A percentile compares a stretch with the other conserved stretches of the same genome.
Conservation (phyloP, 92 coral and sea anemone genomes). For the Porites rus region DNA sequence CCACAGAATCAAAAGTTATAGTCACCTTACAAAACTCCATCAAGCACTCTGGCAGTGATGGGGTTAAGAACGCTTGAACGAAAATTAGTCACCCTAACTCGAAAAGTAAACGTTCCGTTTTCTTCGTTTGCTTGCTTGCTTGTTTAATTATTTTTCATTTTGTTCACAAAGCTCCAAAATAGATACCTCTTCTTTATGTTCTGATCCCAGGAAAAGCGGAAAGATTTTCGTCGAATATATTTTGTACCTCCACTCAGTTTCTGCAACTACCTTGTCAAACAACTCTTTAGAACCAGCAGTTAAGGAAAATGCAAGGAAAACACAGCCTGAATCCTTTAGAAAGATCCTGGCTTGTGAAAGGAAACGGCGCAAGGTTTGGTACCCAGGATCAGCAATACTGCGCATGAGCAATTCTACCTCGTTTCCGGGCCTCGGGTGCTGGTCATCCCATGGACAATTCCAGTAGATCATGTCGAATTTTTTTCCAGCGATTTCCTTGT, state of each 20-base stretch:
- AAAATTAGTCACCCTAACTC: too few relatives aligned
- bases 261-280: background rate
- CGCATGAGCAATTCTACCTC: background rate
- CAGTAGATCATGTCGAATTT: background rate
- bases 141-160: background rate
- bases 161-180: background rate
- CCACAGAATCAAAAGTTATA: too few relatives aligned
- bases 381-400: background rate
- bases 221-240: background rate
- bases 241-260: background rate
- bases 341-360: background rate
- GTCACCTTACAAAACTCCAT: too few relatives aligned
- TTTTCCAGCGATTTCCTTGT: conserved; percentile 1
- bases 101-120: too few relatives aligned
- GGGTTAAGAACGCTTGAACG: too few relatives aligned
- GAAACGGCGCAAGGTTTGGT: background rate
- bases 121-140: too few relatives aligned
- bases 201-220: background rate
- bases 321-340: background rate
- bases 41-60: too few relatives aligned
- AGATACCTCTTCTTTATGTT: background rate
- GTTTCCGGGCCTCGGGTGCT: background rate
- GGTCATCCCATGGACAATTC: background rate
- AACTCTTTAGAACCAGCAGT: background rate
- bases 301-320: background rate